Evolutionary conservation across 2,797 vertebrate species (phyloP).

Genomic region (Erethizon dorsatum): DNA sequence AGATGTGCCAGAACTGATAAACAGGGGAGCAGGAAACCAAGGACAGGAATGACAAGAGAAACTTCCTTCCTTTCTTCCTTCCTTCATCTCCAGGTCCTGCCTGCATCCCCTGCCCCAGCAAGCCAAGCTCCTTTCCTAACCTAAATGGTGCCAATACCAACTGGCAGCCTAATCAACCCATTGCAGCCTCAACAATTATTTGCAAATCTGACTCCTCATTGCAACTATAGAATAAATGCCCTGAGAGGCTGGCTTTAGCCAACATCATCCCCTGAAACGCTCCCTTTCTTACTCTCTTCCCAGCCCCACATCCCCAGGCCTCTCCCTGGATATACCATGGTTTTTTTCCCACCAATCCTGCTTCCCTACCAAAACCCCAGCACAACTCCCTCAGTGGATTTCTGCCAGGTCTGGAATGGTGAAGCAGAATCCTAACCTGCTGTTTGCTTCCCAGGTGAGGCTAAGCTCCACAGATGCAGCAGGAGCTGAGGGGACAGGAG

Average conservation of each 20-base stretch:
- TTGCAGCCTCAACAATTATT: conserved; percentile 67
- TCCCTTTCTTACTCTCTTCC: conserved; percentile 11
- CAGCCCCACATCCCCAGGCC: background rate
- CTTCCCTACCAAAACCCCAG: conserved; percentile 27
- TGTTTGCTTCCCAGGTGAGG: conserved; percentile 32
- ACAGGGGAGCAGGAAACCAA: conserved; percentile 17
- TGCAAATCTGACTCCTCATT: conserved; percentile 72
- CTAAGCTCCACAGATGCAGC: background rate
- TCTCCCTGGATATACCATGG: background rate
- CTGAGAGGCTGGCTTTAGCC: background rate
- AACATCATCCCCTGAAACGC: background rate
- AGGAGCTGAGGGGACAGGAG: background rate
- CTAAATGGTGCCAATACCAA: conserved; percentile 63
- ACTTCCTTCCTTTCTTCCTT: background rate
- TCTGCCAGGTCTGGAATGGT: conserved; percentile 10
- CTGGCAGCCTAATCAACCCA: conserved; percentile 62
- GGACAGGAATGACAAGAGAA: background rate
- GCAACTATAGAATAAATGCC: conserved; percentile 59
- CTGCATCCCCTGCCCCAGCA: background rate
- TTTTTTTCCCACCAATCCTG: background rate
- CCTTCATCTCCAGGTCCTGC: background rate
- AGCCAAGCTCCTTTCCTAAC: conserved; percentile 34
- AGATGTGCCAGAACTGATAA: background rate
- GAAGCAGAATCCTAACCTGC: conserved; percentile 31
- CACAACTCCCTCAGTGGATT: background rate